Base-by-base conservation (phyloP, 2,113 vertebrate species). In the Mormoops blainvillei region DNA sequence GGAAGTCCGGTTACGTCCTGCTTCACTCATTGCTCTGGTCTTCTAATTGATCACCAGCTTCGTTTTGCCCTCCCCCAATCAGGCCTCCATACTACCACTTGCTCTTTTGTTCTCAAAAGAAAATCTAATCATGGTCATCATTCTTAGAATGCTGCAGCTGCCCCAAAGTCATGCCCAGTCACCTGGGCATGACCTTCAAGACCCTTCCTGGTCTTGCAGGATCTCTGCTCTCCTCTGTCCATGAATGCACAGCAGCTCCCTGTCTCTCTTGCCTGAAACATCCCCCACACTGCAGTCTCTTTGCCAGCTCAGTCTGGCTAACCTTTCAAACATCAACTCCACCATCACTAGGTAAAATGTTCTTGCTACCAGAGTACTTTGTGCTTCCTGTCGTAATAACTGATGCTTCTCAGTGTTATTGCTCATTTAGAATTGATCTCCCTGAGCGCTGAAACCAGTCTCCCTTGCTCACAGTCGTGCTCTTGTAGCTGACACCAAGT, bases 401-500 rank as follows among this genome's bases (percentile, higher is more conserved):
- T 38, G 43, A 3, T 38, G 36, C 24, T 73, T n/a, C 24, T 80
- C 43, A 73, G 41, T 80, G 12, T 41, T 68, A 41, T 4, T 54
- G 52, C 22, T 88, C 43, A 77, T 56, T 94, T 82, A 76, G 52
- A 89, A 41, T 83, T 54, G 52, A 56, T 63, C 63, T 67, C 56
- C 12, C 0, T 3, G n/a, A 80, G 36, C 19, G 7, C 31, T 43
- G 18, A 93, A n/a, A 8, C 13, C 24, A 52, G 13, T 48, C 33
- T 87, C 5, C 20, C 68, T n/a, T 73, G n/a, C 19, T 83, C 63
- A 93, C 33, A 82, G 18, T 70, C 18, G 24, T 84, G 20, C 15
- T 89, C 36, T 68, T 70, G 13, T 52, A 71, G 7, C 20, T 86
- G 84, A 70, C 33, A 84, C 4, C 31, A 81, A 81, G 58, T 36